Evolutionary conservation across 2,888 invertebrate genomes (phyloP).

Genomic region (Trichopoda pennipes): DNA sequence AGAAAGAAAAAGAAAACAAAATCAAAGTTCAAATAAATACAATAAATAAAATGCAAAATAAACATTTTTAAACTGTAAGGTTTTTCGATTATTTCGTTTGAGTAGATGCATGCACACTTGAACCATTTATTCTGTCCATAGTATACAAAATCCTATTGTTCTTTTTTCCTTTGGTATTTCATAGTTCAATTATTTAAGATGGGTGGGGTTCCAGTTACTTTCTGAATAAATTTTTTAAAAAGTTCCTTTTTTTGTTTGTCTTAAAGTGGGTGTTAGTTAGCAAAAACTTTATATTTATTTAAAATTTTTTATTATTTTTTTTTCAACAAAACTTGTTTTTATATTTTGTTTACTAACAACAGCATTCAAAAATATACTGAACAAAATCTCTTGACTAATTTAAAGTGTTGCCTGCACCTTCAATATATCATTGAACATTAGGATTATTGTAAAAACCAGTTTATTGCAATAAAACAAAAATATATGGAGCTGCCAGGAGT

Average conservation of each 20-base stretch:
- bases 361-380: background rate
- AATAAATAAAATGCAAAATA: conserved; percentile 25
- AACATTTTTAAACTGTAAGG: conserved; percentile 39
- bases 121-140: conserved; percentile 23
- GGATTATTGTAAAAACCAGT: no score
- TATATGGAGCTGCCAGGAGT: no score
- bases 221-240: conserved; percentile 10
- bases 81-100: conserved; percentile 17
- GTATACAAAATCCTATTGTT: background rate
- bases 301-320: background rate
- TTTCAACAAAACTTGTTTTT: conserved; percentile 8
- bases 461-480: no score
- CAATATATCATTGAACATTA: no score
- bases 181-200: conserved; percentile 44
- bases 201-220: conserved; percentile 53
- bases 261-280: conserved; percentile 40
- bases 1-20: conserved; percentile 6
- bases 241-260: background rate
- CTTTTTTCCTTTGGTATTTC: conserved; percentile 23
- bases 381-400: conserved; percentile 23
- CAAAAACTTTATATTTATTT: background rate
- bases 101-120: conserved; percentile 21
- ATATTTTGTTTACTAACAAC: background rate
- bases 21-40: conserved; percentile 26
- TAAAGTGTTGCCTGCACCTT: background rate